These are phyloP conservation scores for Corythornis madagascariensis DNA, from an alignment of 2,113 vertebrate species.

Conservation along the genomic window DNA sequence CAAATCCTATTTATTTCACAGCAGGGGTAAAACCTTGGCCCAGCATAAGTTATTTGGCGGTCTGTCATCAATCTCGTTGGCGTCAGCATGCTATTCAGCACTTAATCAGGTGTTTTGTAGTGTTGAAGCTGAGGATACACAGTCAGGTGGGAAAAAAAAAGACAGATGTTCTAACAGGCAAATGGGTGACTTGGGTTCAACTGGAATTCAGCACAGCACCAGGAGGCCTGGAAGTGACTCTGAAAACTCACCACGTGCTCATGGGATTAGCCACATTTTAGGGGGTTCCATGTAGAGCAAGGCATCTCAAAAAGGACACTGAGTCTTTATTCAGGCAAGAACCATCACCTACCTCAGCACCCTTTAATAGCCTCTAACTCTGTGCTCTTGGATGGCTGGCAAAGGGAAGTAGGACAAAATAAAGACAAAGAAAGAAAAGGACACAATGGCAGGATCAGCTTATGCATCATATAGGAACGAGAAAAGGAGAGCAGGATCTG, in stretches of 20 bases:
- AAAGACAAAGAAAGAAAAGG: rapidly evolving
- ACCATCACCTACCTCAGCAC: neutral
- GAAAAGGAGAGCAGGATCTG: neutral
- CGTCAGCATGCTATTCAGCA: neutral
- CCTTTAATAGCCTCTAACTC: neutral
- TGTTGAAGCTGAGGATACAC: neutral
- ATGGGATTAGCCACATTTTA: neutral
- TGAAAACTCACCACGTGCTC: neutral
- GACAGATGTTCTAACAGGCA: neutral
- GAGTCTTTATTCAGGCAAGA: neutral
- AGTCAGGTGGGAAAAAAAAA: neutral
- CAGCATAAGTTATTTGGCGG: neutral
- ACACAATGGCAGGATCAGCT: neutral
- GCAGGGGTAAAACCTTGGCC: neutral
- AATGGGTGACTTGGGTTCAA: neutral
- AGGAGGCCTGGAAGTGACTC: neutral
- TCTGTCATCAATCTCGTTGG: neutral
- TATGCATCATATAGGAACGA: neutral
- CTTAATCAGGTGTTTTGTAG: neutral
- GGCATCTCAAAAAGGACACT: neutral
- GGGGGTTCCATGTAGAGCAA: neutral
- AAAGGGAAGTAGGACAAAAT: neutral
- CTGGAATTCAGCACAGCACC: neutral
- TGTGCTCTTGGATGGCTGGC: neutral
- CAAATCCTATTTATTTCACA: neutral